phyloP scores from a whole-genome alignment of 2,113 vertebrate species.

The Ciconia boyciana region DNA sequence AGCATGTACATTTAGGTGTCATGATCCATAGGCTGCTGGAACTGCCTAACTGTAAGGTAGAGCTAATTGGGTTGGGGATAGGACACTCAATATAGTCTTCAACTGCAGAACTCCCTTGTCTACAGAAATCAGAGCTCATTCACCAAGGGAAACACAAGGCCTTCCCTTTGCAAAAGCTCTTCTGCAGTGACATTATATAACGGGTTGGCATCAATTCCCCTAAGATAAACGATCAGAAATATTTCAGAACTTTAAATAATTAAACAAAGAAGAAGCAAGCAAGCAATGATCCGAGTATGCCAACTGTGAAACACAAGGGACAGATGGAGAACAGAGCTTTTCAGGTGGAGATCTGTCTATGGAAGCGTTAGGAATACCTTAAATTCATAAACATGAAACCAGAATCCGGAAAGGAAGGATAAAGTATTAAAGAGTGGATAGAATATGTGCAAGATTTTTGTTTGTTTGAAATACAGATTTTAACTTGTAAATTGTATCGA shows the following conservation, averaged over 20 bases:
- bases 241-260: constrained; percentile 9
- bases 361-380: neutral
- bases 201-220: neutral
- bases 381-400: neutral
- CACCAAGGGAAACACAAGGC: neutral
- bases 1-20: neutral
- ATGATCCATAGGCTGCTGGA: neutral
- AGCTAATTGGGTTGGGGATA: neutral
- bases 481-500: neutral
- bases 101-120: neutral
- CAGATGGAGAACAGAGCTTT: neutral
- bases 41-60: neutral
- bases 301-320: neutral
- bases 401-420: neutral
- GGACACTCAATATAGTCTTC: neutral
- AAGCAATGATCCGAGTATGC: neutral
- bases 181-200: neutral
- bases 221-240: neutral
- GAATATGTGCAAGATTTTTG: neutral
- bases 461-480: neutral
- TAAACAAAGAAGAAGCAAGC: neutral
- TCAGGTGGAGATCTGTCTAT: neutral
- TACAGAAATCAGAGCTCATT: neutral
- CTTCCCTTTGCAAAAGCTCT: neutral
- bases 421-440: neutral